Evolutionary conservation across 1,140 invertebrate species (phyloP), one percentile per base, ranked within the genome.

Genomic region (Drosophila ananassae): DNA sequence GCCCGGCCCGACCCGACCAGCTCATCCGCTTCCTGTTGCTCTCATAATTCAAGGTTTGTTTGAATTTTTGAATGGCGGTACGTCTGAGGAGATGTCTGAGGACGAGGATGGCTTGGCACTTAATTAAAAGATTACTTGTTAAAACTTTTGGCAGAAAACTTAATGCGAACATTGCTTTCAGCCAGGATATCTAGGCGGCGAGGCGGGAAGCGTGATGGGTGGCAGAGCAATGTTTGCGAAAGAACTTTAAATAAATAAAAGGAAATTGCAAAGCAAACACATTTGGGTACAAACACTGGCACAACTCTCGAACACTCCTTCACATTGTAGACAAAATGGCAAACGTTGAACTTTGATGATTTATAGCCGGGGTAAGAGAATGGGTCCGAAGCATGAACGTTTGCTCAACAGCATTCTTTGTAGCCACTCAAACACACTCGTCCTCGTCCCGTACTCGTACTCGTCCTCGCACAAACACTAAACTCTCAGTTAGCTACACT

Each of bases 61-160:
- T 63, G n/a, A 28, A n/a, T 47, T 32, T 53, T 34, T 53, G 48
- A 69, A 69, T 67, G 63, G 46, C 58, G 50, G 50, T 7, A 12
- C 47, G 66, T 55, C 48, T 56, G 24, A 68, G 32, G 62, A 55
- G 63, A 30, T 56, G 63, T 69, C 51, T 69, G 32, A 69, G 51
- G 44, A 28, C 7, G 25, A 50, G 50, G 41, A 50, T 61, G 55
- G 71, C 41, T 44, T 61, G 68, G 60, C 84, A 89, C 83, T 89
- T 89, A 89, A 89, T 89, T 89, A 89, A 89, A 89, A 89, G 83
- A 89, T 89, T 89, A 89, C 76, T 89, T 89, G 63, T 73, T 74
- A 74, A 83, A 89, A 89, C 72, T 87, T 83, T 89, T 69, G 57
- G 64, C 57, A 72, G 41, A 53, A 77, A 89, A 89, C 79, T 89